Percentiles rank a stretch among this genome's conserved stretches.
phyloP scores from a whole-genome alignment of 1,140 invertebrate genomes.

The Lordiphosa collinella region DNA sequence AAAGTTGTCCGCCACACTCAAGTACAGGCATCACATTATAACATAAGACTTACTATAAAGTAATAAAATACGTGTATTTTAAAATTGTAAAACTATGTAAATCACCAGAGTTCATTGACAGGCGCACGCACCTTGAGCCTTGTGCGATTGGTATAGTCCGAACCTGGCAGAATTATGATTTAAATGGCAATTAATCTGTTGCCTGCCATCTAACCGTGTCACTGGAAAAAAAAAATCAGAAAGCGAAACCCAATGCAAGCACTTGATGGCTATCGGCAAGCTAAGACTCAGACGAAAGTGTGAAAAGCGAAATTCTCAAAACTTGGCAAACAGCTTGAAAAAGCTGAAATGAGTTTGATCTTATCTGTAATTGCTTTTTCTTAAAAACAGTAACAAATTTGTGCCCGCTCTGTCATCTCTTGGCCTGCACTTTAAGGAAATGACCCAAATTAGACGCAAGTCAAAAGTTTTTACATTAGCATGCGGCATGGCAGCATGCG shows the following conservation, averaged over 20 bases:
- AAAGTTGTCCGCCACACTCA: too few species aligned
- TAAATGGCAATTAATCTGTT: constrained; percentile 41
- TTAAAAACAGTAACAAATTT: constrained; percentile 24
- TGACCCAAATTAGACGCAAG: constrained; percentile 67
- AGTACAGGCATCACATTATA: too few species aligned
- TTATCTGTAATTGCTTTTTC: constrained; percentile 75
- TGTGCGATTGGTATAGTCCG: background rate
- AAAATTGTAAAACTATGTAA: too few species aligned
- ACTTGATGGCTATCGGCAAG: constrained; percentile 42
- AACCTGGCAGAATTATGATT: constrained; percentile 25
- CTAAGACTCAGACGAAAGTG: constrained; percentile 37
- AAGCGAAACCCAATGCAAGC: constrained; percentile 61
- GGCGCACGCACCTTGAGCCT: too few species aligned
- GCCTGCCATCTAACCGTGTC: constrained; percentile 58
- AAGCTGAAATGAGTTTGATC: constrained; percentile 56
- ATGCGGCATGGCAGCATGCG: constrained; percentile 25
- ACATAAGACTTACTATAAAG: too few species aligned
- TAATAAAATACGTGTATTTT: too few species aligned
- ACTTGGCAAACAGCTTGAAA: constrained; percentile 52
- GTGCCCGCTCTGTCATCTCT: constrained; percentile 1
- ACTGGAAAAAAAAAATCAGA: constrained; percentile 37
- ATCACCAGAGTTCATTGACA: too few species aligned
- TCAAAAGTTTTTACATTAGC: constrained; percentile 64
- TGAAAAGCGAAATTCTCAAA: constrained; percentile 69
- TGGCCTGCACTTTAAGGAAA: constrained; percentile 63